Base-by-base conservation (phyloP, 23 tunicate species). In the Halocynthia aurantium region DNA sequence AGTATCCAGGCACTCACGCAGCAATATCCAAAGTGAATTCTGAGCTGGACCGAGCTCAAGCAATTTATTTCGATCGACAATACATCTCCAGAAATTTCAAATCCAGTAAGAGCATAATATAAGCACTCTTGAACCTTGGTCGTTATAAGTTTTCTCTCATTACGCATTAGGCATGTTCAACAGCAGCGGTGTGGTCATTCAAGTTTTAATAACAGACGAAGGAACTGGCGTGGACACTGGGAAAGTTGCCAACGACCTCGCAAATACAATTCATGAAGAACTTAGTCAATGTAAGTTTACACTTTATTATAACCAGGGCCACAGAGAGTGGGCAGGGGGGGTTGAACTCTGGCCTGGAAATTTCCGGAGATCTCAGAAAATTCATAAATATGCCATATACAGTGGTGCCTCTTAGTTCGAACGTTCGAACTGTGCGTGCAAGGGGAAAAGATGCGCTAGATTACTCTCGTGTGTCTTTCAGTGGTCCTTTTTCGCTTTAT, bases 171-270 rank as follows among this genome's bases (percentile, higher is more conserved):
- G 44, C 44, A 31, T 31, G 44, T 31, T 31, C 2, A 4, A 31
- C 4, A 31, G 2, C 44, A 31, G 44, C 44, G 44, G 44, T 31
- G 44, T 31, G 44, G 44, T 31, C 44, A 66, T 92, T 52, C 98
- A 92, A 73, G 68, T 92, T 9, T n/a, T 77, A 53, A 52, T 86
- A 31, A 78, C 93, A 5, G 98, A 92, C 61, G 98, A 92, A 56
- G 66, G 64, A 50, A 78, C 61, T 12, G 86, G 86, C 40, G 19
- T 76, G 10, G 21, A 67, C 8, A n/a, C 85, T 31, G 98, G 98
- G 7, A 55, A 52, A 11, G 21, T 44, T 18, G 98, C 98, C 7
- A 77, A 86, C 66, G 53, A 66, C n/a, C 77, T 86, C 18, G 88
- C 98, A 12, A 50, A 69, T 10, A 79, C 73, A 68, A 31, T 85